These are phyloP conservation scores for Ammodytes marinus DNA, from an alignment of 2,113 vertebrate genomes.

Conservation along the genomic window DNA sequence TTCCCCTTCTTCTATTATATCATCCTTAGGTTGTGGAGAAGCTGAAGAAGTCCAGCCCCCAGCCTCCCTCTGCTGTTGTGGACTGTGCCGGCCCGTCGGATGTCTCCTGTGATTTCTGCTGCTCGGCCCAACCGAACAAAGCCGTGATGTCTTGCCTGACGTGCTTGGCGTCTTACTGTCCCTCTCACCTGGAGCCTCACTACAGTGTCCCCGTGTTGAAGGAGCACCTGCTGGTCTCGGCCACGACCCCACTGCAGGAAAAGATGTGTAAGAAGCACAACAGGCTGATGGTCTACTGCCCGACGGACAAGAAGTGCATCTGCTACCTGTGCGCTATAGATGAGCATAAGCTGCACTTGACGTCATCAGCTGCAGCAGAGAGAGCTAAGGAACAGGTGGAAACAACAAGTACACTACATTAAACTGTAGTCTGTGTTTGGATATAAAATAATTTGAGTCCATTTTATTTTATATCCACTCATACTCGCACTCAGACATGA, in stretches of 20 bases:
- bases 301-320: neutral
- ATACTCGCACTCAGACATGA: too few relatives aligned
- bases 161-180: slow-evolving; percentile 44
- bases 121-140: neutral
- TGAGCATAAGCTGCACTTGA: fast-evolving
- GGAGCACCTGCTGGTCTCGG: slow-evolving; percentile 32
- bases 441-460: too few relatives aligned
- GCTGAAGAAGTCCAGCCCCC: neutral
- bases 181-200: slow-evolving; percentile 23
- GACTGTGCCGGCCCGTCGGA: slow-evolving; percentile 15
- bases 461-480: too few relatives aligned
- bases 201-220: slow-evolving; percentile 25
- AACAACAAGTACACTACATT: neutral
- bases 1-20: fast-evolving
- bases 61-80: neutral
- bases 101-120: slow-evolving; percentile 40
- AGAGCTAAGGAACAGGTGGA: slow-evolving; percentile 7
- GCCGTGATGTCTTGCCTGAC: slow-evolving; percentile 36
- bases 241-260: slow-evolving; percentile 1
- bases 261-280: slow-evolving; percentile 45
- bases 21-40: slow-evolving; percentile 13
- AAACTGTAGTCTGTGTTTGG: neutral
- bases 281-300: slow-evolving; percentile 48
- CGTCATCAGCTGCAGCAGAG: neutral
- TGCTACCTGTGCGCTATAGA: slow-evolving; percentile 45